Evolutionary conservation across 2,888 invertebrate genomes (phyloP).

Genomic region (Agrilus cyanescens): DNA sequence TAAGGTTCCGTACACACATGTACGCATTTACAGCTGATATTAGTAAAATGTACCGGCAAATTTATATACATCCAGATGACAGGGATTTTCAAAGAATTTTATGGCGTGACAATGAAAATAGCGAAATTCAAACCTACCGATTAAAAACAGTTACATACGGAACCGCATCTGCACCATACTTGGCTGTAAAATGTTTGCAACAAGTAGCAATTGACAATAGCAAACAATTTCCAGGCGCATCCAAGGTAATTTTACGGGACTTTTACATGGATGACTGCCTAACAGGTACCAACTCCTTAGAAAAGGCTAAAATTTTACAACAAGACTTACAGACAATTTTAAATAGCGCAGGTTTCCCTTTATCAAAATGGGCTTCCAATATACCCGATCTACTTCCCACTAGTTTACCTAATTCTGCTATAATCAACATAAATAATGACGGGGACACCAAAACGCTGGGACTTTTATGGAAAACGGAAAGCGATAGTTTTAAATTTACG

Average conservation of each 20-base stretch:
- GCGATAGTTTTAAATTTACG: neutral
- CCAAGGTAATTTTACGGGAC: constrained; percentile 11
- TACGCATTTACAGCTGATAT: no score
- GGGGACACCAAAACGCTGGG: neutral
- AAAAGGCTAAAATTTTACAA: neutral
- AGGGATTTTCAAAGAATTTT: constrained; percentile 3
- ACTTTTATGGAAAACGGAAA: neutral
- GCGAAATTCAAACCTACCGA: constrained; percentile 1
- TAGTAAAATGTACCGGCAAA: no score
- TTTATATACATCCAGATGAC: no score
- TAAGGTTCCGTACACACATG: no score
- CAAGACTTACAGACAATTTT: neutral
- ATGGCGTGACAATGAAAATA: neutral
- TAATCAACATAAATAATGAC: neutral
- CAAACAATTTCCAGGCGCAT: neutral
- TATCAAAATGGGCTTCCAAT: constrained; percentile 4
- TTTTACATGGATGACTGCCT: constrained; percentile 23
- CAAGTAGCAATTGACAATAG: neutral
- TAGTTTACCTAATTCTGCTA: neutral
- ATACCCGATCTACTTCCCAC: neutral
- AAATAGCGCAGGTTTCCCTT: neutral
- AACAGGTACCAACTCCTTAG: constrained; percentile 5
- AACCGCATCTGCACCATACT: constrained; percentile 3
- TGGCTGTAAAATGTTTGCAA: constrained; percentile 5
- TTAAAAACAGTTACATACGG: constrained; percentile 6